A percentile compares a stretch with the other conserved stretches of the same genome.
These are phyloP conservation scores for Cepaea nemoralis DNA, from an alignment of 1,140 invertebrate species.

Conservation along the genomic window DNA sequence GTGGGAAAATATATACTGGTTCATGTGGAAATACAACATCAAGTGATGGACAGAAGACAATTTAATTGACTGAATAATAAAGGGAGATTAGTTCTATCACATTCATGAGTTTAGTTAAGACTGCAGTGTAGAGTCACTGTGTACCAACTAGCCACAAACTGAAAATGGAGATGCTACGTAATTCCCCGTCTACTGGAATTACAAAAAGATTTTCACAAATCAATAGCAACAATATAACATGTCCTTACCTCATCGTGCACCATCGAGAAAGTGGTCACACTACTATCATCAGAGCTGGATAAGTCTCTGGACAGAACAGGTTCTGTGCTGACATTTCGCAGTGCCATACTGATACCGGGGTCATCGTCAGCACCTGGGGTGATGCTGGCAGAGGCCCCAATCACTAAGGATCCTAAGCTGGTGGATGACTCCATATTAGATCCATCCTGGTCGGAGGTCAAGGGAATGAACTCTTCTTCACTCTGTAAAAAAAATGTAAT, in stretches of 20 bases:
- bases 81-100: too few species aligned
- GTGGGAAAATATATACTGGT: too few species aligned
- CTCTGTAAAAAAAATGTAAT: neutral
- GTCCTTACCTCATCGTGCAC: conserved; percentile 25
- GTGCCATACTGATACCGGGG: neutral
- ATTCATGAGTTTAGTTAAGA: too few species aligned
- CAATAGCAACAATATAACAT: too few species aligned
- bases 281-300: neutral
- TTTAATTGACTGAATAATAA: too few species aligned
- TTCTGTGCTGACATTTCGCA: conserved; percentile 8
- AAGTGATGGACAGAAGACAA: too few species aligned
- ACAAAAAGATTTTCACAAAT: too few species aligned
- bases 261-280: conserved; percentile 21
- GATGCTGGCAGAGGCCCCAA: neutral
- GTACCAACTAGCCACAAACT: too few species aligned
- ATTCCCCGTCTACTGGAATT: too few species aligned
- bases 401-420: neutral
- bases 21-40: too few species aligned
- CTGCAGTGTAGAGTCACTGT: too few species aligned
- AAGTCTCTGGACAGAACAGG: conserved; percentile 14
- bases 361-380: neutral
- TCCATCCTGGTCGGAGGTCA: conserved; percentile 36
- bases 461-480: conserved; percentile 21
- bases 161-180: too few species aligned
- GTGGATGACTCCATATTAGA: neutral